Evolutionary conservation across 1,140 invertebrate species (phyloP).

Genomic region (Pogonomyrmex barbatus): DNA sequence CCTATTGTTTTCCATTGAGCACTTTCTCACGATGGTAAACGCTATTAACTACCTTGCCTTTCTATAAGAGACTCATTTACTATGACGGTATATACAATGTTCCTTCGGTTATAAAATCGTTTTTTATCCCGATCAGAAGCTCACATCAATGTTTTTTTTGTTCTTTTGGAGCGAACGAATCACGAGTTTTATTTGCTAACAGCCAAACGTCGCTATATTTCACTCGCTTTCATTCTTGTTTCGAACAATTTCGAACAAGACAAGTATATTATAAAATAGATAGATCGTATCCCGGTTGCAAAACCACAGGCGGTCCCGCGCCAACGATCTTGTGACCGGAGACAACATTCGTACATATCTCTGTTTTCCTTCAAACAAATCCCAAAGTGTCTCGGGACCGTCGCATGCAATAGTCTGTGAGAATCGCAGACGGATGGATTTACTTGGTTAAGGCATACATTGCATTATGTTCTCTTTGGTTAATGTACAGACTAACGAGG

Average conservation of each 20-base stretch:
- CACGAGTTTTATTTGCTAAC: background rate
- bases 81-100: background rate
- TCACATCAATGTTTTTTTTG: background rate
- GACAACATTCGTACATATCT: background rate
- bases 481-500: conserved; percentile 80
- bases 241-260: background rate
- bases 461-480: conserved; percentile 31
- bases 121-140: background rate
- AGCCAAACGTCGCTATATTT: background rate
- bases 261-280: background rate
- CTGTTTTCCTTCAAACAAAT: background rate
- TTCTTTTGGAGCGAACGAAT: background rate
- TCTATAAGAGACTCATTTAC: background rate
- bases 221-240: background rate
- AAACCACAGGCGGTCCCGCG: conserved; percentile 7
- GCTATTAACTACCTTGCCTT: background rate
- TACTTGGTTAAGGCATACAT: conserved; percentile 34
- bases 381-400: conserved; percentile 23
- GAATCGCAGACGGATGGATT: conserved; percentile 55
- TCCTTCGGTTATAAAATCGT: background rate
- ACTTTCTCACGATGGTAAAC: conserved; percentile 10
- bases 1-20: conserved; percentile 65
- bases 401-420: conserved; percentile 21
- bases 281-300: conserved; percentile 3
- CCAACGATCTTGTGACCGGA: background rate